Evolutionary conservation across 2,888 invertebrate species (phyloP).

Genomic region (Polyommatus iphigenia): DNA sequence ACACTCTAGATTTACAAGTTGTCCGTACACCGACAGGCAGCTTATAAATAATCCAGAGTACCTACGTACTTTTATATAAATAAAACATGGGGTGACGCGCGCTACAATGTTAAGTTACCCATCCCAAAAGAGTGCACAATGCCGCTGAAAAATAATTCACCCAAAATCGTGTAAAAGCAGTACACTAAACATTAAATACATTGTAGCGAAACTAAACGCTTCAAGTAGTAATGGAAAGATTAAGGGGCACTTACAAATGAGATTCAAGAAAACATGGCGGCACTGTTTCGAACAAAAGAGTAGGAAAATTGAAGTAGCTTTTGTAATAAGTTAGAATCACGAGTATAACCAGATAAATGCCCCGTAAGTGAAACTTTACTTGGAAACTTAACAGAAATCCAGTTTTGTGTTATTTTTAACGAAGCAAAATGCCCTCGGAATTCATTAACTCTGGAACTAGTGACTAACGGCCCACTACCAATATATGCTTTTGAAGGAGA

Average conservation of each 20-base stretch:
- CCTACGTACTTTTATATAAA: too few species aligned
- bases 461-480: constrained; percentile 51
- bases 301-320: constrained; percentile 33
- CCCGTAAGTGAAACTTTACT: constrained; percentile 70
- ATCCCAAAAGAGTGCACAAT: not conserved
- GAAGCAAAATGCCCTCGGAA: constrained; percentile 67
- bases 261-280: constrained; percentile 44
- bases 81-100: too few species aligned
- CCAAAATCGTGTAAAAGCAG: not conserved
- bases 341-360: constrained; percentile 73
- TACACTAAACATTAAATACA: not conserved
- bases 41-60: too few species aligned
- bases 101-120: too few species aligned
- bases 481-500: constrained; percentile 35
- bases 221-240: constrained; percentile 15
- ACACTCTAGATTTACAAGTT: too few species aligned
- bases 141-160: not conserved
- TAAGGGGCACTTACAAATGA: constrained; percentile 17
- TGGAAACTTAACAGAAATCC: constrained; percentile 59
- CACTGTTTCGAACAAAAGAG: constrained; percentile 26
- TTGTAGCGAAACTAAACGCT: not conserved
- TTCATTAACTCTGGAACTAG: constrained; percentile 70
- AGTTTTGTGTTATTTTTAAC: constrained; percentile 75
- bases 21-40: too few species aligned
- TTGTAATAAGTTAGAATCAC: constrained; percentile 37